Percentiles rank a stretch among this genome's conserved stretches.
These are phyloP conservation scores for Cyprinus carpio DNA, from an alignment of 2,113 vertebrate species.

Conservation along the genomic window DNA sequence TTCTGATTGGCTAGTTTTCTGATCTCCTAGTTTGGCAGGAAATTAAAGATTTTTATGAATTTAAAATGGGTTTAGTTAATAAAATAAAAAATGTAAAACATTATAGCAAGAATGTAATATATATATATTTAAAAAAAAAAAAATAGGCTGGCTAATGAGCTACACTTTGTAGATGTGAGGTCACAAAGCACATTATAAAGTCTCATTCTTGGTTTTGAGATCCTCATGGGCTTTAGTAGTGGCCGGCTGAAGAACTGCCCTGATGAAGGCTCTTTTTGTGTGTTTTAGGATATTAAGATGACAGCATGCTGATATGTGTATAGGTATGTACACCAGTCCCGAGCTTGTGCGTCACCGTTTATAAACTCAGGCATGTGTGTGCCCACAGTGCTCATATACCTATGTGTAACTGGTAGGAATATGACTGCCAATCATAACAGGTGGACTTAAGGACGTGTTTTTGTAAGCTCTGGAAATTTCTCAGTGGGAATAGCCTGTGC, in stretches of 20 bases:
- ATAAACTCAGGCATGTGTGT: slow-evolving; percentile 8
- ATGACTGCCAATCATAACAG: slow-evolving; percentile 59
- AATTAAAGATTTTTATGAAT: too few relatives aligned
- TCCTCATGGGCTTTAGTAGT: background rate
- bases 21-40: too few relatives aligned
- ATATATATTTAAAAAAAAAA: too few relatives aligned
- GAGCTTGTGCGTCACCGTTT: slow-evolving; percentile 16
- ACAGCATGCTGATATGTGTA: background rate
- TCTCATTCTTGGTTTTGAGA: background rate
- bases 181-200: background rate
- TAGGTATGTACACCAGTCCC: background rate
- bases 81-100: too few relatives aligned
- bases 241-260: background rate
- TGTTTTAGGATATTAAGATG: background rate
- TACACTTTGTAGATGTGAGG: background rate
- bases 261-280: slow-evolving; percentile 26
- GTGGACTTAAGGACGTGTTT: slow-evolving; percentile 55
- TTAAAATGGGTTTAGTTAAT: too few relatives aligned
- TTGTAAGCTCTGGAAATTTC: slow-evolving; percentile 51
- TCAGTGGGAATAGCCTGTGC: slow-evolving; percentile 42
- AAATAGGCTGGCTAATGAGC: background rate
- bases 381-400: background rate
- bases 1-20: too few relatives aligned
- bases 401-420: slow-evolving; percentile 36
- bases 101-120: background rate